Conservation (phyloP, 1,140 invertebrate genomes). For the Drosophila bipectinata region DNA sequence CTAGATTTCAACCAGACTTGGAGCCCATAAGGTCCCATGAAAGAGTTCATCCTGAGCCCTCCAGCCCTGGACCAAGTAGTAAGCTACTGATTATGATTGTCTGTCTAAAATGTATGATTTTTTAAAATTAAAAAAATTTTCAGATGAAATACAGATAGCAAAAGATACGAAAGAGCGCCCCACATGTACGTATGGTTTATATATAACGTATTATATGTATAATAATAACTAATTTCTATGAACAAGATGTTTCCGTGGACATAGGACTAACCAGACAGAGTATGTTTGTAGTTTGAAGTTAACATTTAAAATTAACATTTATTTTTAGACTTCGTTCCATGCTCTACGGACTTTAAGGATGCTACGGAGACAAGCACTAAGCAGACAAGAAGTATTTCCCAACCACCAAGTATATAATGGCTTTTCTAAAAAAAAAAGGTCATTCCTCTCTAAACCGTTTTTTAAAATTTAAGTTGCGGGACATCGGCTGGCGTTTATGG, state of each 20-base stretch:
- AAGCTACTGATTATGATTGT: background rate
- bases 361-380: background rate
- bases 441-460: background rate
- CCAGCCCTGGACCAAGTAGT: background rate
- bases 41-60: background rate
- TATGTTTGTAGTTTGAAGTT: background rate
- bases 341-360: background rate
- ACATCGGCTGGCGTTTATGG: constrained; percentile 35
- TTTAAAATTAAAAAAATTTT: background rate
- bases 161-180: background rate
- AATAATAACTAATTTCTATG: background rate
- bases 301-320: background rate
- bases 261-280: background rate
- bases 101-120: background rate
- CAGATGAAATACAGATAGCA: background rate
- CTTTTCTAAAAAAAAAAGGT: background rate
- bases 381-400: background rate
- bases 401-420: constrained; percentile 3
- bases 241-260: constrained; percentile 9
- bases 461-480: background rate
- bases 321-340: background rate
- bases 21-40: background rate
- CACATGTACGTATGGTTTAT: background rate
- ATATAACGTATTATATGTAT: background rate
- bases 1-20: background rate